phyloP scores from a whole-genome alignment of 2,888 invertebrate species.

The Sinotaia quadrata region DNA sequence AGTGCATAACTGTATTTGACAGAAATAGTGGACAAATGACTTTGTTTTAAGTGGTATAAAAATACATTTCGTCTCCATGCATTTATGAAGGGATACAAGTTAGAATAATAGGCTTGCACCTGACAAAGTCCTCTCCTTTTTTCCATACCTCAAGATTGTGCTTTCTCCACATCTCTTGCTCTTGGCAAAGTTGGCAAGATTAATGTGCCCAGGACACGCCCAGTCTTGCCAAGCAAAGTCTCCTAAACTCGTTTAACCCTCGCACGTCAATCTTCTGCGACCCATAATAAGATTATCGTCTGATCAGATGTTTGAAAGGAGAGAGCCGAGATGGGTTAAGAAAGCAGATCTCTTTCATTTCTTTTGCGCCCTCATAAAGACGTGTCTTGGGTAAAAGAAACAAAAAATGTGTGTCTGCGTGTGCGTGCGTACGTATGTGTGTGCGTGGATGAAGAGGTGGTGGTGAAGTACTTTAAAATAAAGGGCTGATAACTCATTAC shows the following conservation, averaged over 20 bases:
- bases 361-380: not conserved
- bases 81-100: too few species aligned
- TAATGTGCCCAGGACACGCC: not conserved
- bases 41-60: conserved; percentile 1
- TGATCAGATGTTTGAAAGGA: conserved; percentile 16
- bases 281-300: conserved; percentile 12
- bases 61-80: not conserved
- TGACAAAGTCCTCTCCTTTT: too few species aligned
- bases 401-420: conserved; percentile 6
- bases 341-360: conserved; percentile 20
- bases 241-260: not conserved
- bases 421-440: not conserved
- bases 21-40: too few species aligned
- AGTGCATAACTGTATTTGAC: not conserved
- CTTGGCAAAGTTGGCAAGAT: not conserved
- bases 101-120: too few species aligned
- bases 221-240: not conserved
- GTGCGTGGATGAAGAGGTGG: not conserved
- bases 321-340: not conserved
- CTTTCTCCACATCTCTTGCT: not conserved
- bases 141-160: not conserved
- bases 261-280: conserved; percentile 3
- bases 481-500: too few species aligned
- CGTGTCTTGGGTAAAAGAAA: too few species aligned
- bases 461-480: not conserved